Evolutionary conservation across 2,888 invertebrate species (phyloP).

Genomic region (Melieria picta): DNA sequence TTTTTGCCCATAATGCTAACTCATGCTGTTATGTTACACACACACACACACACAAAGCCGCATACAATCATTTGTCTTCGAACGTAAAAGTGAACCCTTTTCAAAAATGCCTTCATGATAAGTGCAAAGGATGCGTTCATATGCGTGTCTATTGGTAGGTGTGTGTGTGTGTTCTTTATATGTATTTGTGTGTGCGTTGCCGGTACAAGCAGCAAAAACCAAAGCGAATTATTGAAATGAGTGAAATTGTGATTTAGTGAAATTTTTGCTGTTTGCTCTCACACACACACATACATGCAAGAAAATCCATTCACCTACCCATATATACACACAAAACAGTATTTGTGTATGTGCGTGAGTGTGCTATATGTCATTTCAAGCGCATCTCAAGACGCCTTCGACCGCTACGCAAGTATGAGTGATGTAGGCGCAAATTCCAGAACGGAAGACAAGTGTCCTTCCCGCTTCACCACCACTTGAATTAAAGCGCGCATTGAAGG

Average conservation of each 20-base stretch:
- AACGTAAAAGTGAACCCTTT: constrained; percentile 24
- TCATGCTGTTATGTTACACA: constrained; percentile 39
- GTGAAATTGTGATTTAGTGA: constrained; percentile 36
- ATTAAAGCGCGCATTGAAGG: neutral
- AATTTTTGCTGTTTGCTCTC: constrained; percentile 22
- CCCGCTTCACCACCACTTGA: too few species aligned
- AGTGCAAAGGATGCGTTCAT: constrained; percentile 19
- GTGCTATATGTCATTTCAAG: too few species aligned
- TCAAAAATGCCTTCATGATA: constrained; percentile 22
- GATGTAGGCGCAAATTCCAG: too few species aligned
- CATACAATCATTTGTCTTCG: neutral
- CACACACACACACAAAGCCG: constrained; percentile 21
- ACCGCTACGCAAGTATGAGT: too few species aligned
- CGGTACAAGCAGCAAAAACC: constrained; percentile 8
- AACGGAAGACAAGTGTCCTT: too few species aligned
- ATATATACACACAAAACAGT: constrained; percentile 2
- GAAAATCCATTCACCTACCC: neutral
- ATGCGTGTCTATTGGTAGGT: neutral
- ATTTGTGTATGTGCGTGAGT: constrained; percentile 1
- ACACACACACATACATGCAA: neutral
- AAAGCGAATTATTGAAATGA: constrained; percentile 34
- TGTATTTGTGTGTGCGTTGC: neutral
- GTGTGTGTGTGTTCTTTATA: neutral
- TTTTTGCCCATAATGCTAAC: neutral
- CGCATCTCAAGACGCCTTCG: too few species aligned